These are phyloP conservation scores for Monarcha castaneiventris DNA, from an alignment of 2,113 vertebrate species.

Conservation along the genomic window DNA sequence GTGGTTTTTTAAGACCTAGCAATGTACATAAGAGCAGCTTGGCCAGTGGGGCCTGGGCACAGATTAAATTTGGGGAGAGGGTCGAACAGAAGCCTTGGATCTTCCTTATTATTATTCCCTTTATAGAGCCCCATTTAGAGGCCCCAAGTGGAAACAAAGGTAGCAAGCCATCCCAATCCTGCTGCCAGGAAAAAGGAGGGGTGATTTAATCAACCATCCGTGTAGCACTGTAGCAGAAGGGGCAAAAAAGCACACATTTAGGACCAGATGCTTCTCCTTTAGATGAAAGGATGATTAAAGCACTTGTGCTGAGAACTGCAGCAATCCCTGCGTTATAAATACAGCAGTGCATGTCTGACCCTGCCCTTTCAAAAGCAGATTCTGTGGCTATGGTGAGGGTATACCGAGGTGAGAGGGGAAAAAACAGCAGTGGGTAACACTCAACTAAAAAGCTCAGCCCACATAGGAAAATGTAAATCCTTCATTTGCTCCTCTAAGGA, in stretches of 20 bases:
- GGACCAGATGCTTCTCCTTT: constrained; percentile 63
- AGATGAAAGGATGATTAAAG: constrained; percentile 52
- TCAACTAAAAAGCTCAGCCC: neutral
- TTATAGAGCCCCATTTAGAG: constrained; percentile 25
- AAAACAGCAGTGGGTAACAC: neutral
- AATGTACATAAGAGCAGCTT: neutral
- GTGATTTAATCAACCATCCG: constrained; percentile 42
- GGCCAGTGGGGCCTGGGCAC: neutral
- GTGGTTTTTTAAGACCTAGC: neutral
- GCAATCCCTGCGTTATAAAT: neutral
- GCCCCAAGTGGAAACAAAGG: constrained; percentile 55
- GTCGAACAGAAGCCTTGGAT: neutral
- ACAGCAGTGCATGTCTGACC: neutral
- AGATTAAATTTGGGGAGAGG: neutral
- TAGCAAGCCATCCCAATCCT: constrained; percentile 33
- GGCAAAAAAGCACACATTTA: constrained; percentile 35
- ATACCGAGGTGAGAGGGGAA: neutral
- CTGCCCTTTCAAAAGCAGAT: neutral
- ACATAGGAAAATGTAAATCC: neutral
- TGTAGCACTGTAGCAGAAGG: constrained; percentile 31
- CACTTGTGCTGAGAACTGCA: constrained; percentile 45
- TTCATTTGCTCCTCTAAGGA: neutral
- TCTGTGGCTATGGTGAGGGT: neutral
- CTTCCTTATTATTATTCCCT: constrained; percentile 28
- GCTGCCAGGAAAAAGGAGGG: constrained; percentile 47